phyloP scores from a whole-genome alignment of 2,888 invertebrate species.

The Apamea monoglypha region DNA sequence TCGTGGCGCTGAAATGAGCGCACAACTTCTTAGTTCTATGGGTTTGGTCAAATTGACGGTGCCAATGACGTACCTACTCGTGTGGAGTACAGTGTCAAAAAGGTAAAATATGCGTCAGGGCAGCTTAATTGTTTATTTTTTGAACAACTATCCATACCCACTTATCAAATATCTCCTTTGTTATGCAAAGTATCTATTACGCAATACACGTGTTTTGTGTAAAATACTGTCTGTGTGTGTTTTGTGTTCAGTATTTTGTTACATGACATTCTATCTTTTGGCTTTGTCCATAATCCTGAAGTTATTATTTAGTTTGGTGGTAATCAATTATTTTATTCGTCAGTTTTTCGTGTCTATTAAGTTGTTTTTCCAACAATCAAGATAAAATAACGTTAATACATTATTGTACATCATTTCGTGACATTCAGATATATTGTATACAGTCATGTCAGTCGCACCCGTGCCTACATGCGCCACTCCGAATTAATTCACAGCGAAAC shows the following conservation, averaged over 20 bases:
- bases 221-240: no score
- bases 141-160: neutral
- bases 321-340: neutral
- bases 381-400: neutral
- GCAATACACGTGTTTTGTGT: no score
- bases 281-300: neutral
- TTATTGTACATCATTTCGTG: neutral
- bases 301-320: no score
- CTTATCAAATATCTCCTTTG: constrained; percentile 12
- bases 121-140: neutral
- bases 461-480: constrained; percentile 41
- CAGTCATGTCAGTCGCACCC: constrained; percentile 8
- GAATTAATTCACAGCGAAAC: constrained; percentile 59
- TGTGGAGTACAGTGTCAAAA: neutral
- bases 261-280: neutral
- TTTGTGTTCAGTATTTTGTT: neutral
- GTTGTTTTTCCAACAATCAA: neutral
- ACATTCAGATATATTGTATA: constrained; percentile 15
- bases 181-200: neutral
- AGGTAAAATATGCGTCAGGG: neutral
- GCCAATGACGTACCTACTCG: neutral
- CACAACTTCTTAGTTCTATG: neutral
- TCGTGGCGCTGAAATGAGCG: neutral
- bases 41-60: neutral
- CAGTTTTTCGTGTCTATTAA: neutral